Evolutionary conservation across 1,140 invertebrate species (phyloP).

Genomic region (Euglossa dilemma): DNA sequence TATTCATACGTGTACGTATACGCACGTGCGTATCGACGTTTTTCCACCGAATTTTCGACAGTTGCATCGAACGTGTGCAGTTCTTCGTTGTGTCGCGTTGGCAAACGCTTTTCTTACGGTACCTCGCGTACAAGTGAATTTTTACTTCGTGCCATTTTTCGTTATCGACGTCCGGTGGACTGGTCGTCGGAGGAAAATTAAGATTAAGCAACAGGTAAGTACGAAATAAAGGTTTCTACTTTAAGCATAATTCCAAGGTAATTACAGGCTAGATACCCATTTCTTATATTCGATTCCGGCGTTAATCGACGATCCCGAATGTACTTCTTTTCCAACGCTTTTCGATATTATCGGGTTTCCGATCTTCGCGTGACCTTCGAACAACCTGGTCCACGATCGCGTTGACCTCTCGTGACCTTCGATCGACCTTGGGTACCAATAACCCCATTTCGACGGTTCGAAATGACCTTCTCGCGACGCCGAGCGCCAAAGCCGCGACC

Average conservation of each 20-base stretch:
- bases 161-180: neutral
- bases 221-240: slow-evolving; percentile 26
- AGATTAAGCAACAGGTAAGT: slow-evolving; percentile 25
- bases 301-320: too few species aligned
- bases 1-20: neutral
- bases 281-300: neutral
- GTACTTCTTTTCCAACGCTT: too few species aligned
- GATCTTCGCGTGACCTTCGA: too few species aligned
- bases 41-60: neutral
- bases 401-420: too few species aligned
- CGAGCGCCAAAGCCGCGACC: too few species aligned
- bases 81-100: too few species aligned
- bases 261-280: too few species aligned
- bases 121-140: slow-evolving; percentile 12
- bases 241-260: neutral
- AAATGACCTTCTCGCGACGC: too few species aligned
- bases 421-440: too few species aligned
- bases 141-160: neutral
- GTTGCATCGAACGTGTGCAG: neutral
- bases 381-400: too few species aligned
- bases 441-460: too few species aligned
- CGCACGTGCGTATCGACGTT: neutral
- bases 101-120: neutral
- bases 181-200: neutral
- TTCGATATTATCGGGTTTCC: too few species aligned